Conservation (phyloP, 2,888 invertebrate species). For the Entomobrya multifasciata region DNA sequence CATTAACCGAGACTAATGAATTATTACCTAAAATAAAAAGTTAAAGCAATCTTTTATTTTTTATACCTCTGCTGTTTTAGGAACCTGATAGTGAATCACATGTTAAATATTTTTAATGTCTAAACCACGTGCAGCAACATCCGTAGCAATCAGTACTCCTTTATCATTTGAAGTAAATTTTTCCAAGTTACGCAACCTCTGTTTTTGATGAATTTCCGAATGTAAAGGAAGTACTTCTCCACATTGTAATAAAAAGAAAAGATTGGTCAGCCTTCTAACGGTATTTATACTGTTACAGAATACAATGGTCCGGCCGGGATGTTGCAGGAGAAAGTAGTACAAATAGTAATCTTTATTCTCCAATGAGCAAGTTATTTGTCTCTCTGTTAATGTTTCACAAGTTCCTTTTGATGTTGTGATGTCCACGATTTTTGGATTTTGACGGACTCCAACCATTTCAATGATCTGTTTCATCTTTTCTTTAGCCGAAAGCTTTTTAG, state of each 20-base stretch:
- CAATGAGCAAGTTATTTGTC: conserved; percentile 88
- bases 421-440: conserved; percentile 95
- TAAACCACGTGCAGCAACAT: conserved; percentile 98
- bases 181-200: conserved; percentile 96
- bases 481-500: conserved; percentile 85
- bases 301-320: conserved; percentile 94
- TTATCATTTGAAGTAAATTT: conserved; percentile 87
- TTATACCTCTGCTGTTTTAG: conserved; percentile 91
- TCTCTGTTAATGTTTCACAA: conserved; percentile 91
- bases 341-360: conserved; percentile 95
- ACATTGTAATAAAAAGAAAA: conserved; percentile 87
- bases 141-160: conserved; percentile 93
- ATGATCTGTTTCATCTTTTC: conserved; percentile 90
- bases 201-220: conserved; percentile 96
- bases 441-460: conserved; percentile 89
- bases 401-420: conserved; percentile 92
- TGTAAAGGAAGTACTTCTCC: conserved; percentile 89
- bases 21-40: too few species aligned
- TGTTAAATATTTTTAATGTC: conserved; percentile 97
- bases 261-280: conserved; percentile 87
- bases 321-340: conserved; percentile 92
- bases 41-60: too few species aligned
- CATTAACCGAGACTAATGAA: too few species aligned
- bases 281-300: conserved; percentile 97
- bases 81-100: conserved; percentile 98